Percentiles rank a stretch among this genome's conserved stretches.
Conservation (phyloP, 2,113 vertebrate genomes). For the Danionella cerebrum region DNA sequence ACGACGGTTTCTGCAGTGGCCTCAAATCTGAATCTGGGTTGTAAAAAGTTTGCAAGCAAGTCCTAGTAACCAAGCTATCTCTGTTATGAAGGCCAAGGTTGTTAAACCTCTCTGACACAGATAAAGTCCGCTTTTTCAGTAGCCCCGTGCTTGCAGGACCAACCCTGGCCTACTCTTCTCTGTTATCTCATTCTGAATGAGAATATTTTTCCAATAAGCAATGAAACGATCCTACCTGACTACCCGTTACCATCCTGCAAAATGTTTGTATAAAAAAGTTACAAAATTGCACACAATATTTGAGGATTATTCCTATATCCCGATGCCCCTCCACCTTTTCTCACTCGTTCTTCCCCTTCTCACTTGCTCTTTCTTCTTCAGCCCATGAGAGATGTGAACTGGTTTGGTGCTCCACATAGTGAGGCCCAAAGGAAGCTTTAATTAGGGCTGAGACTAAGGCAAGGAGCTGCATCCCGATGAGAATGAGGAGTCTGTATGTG, state of each 20-base stretch:
- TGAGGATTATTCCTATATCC: not conserved
- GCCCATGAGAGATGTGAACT: conserved; percentile 47
- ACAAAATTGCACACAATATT: too few relatives aligned
- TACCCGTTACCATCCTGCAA: not conserved
- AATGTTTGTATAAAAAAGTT: too few relatives aligned
- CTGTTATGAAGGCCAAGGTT: not conserved
- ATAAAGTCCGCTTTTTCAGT: not conserved
- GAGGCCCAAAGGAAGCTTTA: conserved; percentile 42
- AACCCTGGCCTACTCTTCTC: not conserved
- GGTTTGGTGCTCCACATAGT: conserved; percentile 45
- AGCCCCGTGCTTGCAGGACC: not conserved
- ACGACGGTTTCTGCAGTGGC: not conserved
- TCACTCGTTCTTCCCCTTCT: not conserved
- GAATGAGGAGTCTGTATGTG: not conserved
- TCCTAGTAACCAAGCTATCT: not conserved
- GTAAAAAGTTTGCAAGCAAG: not conserved
- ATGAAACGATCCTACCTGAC: not conserved
- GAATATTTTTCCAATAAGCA: not conserved
- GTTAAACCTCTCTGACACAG: conserved; percentile 4
- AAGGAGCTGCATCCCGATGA: conserved; percentile 28
- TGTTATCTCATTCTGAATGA: not conserved
- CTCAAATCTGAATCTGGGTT: not conserved
- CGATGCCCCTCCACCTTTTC: not conserved
- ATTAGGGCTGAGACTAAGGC: conserved; percentile 37
- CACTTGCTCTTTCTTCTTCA: not conserved